A percentile compares a stretch with the other conserved stretches of the same genome.
Evolutionary conservation across 2,113 vertebrate genomes (phyloP).

Genomic region (Leucosticte australis): DNA sequence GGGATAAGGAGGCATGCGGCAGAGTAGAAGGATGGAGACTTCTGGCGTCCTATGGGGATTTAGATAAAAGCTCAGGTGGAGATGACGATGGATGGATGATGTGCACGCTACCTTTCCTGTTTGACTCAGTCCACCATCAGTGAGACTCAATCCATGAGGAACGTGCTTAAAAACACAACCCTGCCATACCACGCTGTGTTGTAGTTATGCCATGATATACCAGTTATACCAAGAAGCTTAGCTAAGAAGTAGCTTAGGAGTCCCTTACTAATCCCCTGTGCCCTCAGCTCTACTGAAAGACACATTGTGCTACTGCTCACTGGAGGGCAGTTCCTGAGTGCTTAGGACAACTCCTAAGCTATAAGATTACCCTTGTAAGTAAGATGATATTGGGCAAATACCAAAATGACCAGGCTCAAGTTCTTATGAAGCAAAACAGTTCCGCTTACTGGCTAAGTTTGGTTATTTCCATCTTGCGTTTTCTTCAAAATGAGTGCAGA

Average conservation of each 20-base stretch:
- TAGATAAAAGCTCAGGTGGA: slow-evolving; percentile 51
- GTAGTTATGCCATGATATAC: not conserved
- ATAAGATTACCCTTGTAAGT: not conserved
- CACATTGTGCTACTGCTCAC: not conserved
- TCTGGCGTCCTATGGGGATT: slow-evolving; percentile 20
- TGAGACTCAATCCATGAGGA: slow-evolving; percentile 27
- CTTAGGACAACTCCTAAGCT: slow-evolving; percentile 11
- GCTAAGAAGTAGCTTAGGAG: slow-evolving; percentile 20
- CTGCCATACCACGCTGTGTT: not conserved
- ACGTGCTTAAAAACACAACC: slow-evolving; percentile 72
- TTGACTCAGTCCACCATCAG: slow-evolving; percentile 56
- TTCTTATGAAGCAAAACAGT: not conserved
- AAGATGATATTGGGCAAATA: not conserved
- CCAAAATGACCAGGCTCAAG: not conserved
- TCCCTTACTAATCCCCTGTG: not conserved
- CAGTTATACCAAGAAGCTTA: not conserved
- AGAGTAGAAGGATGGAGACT: slow-evolving; percentile 15
- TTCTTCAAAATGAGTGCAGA: not conserved
- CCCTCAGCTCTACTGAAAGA: slow-evolving; percentile 23
- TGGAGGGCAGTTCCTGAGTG: not conserved
- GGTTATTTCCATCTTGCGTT: not conserved
- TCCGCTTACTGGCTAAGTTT: not conserved
- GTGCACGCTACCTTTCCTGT: not conserved
- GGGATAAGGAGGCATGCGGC: not conserved
- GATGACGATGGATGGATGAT: slow-evolving; percentile 36